Conservation (phyloP, 2,113 vertebrate genomes). For the Charina bottae region DNA sequence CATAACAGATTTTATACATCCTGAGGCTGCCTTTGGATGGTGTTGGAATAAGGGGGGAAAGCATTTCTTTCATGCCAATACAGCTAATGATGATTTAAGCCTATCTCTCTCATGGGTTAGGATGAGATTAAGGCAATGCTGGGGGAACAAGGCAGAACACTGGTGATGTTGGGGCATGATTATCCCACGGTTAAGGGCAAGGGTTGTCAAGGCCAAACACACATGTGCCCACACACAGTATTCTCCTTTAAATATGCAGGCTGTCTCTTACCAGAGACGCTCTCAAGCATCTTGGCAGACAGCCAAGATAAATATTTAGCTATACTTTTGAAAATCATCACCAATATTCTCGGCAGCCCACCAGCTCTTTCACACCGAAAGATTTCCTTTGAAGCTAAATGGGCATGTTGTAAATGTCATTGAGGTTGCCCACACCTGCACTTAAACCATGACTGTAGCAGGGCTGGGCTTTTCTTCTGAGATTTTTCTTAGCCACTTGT, state of each 20-base stretch:
- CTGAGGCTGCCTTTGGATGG: background rate
- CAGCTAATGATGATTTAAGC: background rate
- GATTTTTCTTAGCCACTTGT: background rate
- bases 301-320: constrained; percentile 65
- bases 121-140: background rate
- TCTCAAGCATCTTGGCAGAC: background rate
- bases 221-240: background rate
- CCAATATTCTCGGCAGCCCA: constrained; percentile 23
- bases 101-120: background rate
- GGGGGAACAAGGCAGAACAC: background rate
- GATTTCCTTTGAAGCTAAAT: constrained; percentile 32
- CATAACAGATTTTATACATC: background rate
- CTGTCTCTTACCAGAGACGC: background rate
- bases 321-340: constrained; percentile 58
- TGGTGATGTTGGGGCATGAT: background rate
- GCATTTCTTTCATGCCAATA: background rate
- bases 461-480: background rate
- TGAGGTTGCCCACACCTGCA: background rate
- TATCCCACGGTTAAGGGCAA: background rate
- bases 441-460: background rate
- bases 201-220: background rate
- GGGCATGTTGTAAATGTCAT: constrained; percentile 7
- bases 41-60: background rate
- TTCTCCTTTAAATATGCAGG: background rate
- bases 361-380: background rate